Evolutionary conservation across 2,888 invertebrate genomes (phyloP).

Genomic region (Phyllotreta striolata): DNA sequence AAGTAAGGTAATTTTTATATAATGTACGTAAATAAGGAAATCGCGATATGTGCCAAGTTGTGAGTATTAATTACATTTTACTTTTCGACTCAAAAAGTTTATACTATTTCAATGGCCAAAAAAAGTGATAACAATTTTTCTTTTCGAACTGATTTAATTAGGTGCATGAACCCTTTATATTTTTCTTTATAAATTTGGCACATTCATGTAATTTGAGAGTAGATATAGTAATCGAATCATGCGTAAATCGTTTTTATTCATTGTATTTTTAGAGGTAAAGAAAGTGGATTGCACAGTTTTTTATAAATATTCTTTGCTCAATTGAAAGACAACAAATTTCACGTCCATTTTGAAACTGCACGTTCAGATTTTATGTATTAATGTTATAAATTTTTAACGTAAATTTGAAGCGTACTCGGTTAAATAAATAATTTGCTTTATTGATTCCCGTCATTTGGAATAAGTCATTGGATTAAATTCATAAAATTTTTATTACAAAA

Average conservation of each 20-base stretch:
- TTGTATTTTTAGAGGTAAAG: conserved; percentile 25
- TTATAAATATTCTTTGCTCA: conserved; percentile 30
- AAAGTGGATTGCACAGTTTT: conserved; percentile 27
- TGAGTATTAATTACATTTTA: conserved; percentile 16
- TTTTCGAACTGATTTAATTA: neutral
- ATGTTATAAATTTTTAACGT: conserved; percentile 9
- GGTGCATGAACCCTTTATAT: conserved; percentile 21
- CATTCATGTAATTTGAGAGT: neutral
- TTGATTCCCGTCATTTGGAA: neutral
- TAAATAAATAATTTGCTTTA: no score
- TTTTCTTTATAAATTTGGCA: conserved; percentile 5
- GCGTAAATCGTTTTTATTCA: conserved; percentile 2
- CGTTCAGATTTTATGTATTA: conserved; percentile 25
- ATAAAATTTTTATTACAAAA: conserved; percentile 21
- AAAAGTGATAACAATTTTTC: conserved; percentile 15
- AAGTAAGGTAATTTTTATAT: conserved; percentile 7
- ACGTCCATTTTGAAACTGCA: conserved; percentile 30
- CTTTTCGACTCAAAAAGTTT: conserved; percentile 18
- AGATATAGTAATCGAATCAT: neutral
- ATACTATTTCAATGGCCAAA: conserved; percentile 22
- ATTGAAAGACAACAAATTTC: conserved; percentile 4
- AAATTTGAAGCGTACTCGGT: neutral
- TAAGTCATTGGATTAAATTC: conserved; percentile 11
- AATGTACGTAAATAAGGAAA: conserved; percentile 1
- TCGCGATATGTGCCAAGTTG: conserved; percentile 31